These are phyloP conservation scores for Heliopora coerulea DNA, from an alignment of 92 coral and sea anemone genomes.

Conservation along the genomic window DNA sequence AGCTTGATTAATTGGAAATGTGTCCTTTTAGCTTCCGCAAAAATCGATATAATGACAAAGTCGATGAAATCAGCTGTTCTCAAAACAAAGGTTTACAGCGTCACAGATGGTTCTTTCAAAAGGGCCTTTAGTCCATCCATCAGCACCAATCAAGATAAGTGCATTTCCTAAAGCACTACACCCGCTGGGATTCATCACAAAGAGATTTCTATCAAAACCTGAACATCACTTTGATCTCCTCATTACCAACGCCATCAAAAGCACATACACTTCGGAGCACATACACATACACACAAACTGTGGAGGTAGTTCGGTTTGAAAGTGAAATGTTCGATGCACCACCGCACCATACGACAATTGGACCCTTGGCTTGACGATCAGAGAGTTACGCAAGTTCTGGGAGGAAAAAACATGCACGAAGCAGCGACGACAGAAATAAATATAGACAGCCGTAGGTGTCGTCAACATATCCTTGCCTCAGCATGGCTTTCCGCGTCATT, in stretches of 20 bases:
- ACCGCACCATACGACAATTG: no score
- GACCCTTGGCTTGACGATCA: no score
- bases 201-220: conserved; percentile 19
- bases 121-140: conserved; percentile 15
- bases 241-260: conserved; percentile 15
- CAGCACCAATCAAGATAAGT: conserved; percentile 28
- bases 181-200: conserved; percentile 21
- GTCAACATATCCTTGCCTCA: not conserved
- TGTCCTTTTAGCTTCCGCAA: no score
- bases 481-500: not conserved
- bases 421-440: not conserved
- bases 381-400: not conserved
- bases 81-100: not conserved
- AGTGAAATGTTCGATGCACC: no score
- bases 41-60: not conserved
- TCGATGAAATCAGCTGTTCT: conserved; percentile 4
- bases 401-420: not conserved
- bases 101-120: not conserved
- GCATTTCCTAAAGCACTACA: conserved; percentile 15
- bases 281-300: no score
- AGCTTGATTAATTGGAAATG: no score
- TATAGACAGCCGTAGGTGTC: not conserved
- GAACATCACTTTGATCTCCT: conserved; percentile 28
- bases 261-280: not conserved
- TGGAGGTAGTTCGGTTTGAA: no score